Conservation (phyloP, 2,888 invertebrate species). For the Agonopterix alstromeriana region DNA sequence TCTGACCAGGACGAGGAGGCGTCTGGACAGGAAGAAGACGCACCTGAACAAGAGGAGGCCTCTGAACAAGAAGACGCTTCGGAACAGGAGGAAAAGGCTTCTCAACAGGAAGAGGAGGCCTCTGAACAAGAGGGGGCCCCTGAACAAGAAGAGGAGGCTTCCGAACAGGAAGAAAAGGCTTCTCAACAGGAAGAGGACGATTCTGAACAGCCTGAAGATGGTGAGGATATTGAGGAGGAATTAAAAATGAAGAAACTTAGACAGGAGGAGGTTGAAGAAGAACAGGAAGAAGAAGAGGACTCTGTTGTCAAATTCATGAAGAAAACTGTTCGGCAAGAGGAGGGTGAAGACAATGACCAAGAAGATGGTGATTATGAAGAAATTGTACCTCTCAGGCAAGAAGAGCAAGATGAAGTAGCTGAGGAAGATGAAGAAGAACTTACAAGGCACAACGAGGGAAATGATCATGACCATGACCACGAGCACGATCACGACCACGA, state of each 20-base stretch:
- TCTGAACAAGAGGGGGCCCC: background rate
- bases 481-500: background rate
- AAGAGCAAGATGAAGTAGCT: slow-evolving; percentile 1
- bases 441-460: slow-evolving; percentile 3
- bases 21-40: background rate
- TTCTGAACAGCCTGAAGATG: slow-evolving; percentile 5
- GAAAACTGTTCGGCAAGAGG: slow-evolving; percentile 8
- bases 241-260: slow-evolving; percentile 7
- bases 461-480: slow-evolving; percentile 6
- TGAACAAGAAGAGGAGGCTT: background rate
- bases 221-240: background rate
- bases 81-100: background rate
- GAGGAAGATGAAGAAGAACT: background rate
- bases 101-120: background rate
- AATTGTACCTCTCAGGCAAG: background rate
- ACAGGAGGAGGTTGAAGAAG: background rate
- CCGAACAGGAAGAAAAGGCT: background rate
- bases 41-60: background rate
- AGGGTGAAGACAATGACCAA: slow-evolving; percentile 8
- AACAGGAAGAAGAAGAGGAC: background rate
- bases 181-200: background rate
- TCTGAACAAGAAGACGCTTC: background rate
- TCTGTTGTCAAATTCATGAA: slow-evolving; percentile 5
- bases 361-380: slow-evolving; percentile 9
- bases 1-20: background rate